A percentile compares a stretch with the other conserved stretches of the same genome.
These are phyloP conservation scores for Nematostella vectensis DNA, from an alignment of 92 coral and sea anemone species.

Conservation along the genomic window DNA sequence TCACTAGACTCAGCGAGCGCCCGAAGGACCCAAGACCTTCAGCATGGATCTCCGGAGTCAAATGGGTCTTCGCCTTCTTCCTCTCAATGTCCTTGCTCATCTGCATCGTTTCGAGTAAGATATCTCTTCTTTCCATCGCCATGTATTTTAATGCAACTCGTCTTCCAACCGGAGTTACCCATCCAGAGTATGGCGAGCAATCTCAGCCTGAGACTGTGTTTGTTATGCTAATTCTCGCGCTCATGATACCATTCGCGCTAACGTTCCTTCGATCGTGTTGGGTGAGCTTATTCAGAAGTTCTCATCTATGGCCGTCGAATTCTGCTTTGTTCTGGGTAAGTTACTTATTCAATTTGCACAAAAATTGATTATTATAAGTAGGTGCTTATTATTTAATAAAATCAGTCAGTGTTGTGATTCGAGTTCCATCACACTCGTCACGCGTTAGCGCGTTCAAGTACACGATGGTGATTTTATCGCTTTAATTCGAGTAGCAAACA, in stretches of 20 bases:
- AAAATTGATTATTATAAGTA: no score
- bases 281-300: constrained; percentile 35
- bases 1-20: constrained; percentile 29
- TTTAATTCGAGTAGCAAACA: no score
- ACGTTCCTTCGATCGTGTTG: constrained; percentile 45
- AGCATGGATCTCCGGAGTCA: constrained; percentile 42
- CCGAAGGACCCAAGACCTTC: constrained; percentile 55
- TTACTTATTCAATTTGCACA: no score
- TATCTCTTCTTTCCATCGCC: constrained; percentile 56
- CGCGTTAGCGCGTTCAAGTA: no score
- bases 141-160: not conserved
- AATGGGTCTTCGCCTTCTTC: constrained; percentile 60
- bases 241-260: constrained; percentile 72
- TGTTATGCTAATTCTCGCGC: constrained; percentile 58
- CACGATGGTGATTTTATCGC: no score
- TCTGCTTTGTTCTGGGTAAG: constrained; percentile 66
- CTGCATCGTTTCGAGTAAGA: constrained; percentile 77
- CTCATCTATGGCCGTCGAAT: constrained; percentile 69
- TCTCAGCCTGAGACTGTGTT: constrained; percentile 42
- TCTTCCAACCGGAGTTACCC: not conserved
- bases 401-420: no score
- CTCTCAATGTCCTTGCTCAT: constrained; percentile 41
- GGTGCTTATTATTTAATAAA: no score
- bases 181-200: not conserved
- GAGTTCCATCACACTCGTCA: no score